Conservation (phyloP, 2,797 vertebrate species). For the Alcedo atthis region DNA sequence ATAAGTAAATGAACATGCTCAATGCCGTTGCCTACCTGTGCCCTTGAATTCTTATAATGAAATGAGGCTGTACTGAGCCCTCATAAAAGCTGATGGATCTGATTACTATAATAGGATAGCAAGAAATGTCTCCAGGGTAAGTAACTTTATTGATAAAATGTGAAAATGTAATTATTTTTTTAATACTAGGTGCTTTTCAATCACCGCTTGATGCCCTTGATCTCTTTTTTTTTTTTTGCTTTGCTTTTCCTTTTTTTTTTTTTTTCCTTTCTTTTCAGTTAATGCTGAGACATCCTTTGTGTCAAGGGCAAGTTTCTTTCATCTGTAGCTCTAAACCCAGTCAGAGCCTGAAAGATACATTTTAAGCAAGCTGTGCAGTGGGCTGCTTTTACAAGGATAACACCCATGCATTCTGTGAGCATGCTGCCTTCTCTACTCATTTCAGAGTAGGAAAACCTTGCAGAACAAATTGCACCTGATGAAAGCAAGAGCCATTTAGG, state of each 20-base stretch:
- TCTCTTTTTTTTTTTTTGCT: background rate
- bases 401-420: background rate
- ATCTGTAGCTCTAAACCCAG: background rate
- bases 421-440: background rate
- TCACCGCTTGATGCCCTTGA: background rate
- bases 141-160: background rate
- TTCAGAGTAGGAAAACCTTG: background rate
- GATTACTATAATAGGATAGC: background rate
- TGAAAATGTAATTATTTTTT: background rate
- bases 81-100: background rate
- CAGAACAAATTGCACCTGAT: background rate
- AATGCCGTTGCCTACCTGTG: background rate
- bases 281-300: background rate
- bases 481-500: background rate
- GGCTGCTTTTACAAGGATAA: background rate
- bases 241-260: background rate
- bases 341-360: background rate
- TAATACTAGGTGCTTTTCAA: background rate
- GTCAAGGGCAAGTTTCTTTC: background rate
- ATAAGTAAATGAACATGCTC: background rate
- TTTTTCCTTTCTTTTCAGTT: background rate
- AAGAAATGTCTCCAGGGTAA: background rate
- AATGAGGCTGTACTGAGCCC: background rate
- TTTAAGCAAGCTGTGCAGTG: background rate
- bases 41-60: conserved; percentile 4